Percentiles rank a stretch among this genome's conserved stretches.
These are phyloP conservation scores for Poecilia picta DNA, from an alignment of 2,797 vertebrate species.

Conservation along the genomic window DNA sequence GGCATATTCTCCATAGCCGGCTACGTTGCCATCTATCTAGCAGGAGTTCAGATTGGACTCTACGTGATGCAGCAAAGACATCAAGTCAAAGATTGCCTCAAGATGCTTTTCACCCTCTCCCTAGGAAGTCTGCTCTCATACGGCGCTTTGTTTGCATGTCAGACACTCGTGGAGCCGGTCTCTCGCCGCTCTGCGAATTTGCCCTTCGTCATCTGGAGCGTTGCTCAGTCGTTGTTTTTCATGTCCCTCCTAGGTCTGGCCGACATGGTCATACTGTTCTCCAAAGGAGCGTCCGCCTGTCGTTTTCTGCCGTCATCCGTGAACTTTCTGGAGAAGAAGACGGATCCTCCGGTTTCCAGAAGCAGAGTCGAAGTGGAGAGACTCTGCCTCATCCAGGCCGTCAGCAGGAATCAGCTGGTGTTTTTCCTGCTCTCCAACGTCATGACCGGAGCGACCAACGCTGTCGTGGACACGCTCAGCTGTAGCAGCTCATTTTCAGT, in stretches of 20 bases:
- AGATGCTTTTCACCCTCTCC: conserved; percentile 67
- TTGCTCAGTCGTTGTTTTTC: conserved; percentile 86
- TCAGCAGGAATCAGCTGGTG: conserved; percentile 91
- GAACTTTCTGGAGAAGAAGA: conserved; percentile 53
- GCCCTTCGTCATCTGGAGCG: conserved; percentile 89
- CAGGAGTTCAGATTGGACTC: conserved; percentile 89
- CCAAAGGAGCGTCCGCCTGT: conserved; percentile 81
- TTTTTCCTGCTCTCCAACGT: conserved; percentile 94
- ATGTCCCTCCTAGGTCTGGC: conserved; percentile 77
- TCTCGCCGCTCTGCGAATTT: conserved; percentile 93
- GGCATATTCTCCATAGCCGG: conserved; percentile 89
- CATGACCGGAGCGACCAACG: conserved; percentile 90
- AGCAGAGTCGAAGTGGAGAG: conserved; percentile 39
- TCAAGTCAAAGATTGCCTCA: conserved; percentile 83
- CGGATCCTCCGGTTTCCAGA: conserved; percentile 20
- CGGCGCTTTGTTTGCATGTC: conserved; percentile 70
- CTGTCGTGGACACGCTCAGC: conserved; percentile 86
- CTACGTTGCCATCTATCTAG: conserved; percentile 90
- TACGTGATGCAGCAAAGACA: conserved; percentile 82
- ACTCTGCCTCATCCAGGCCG: conserved; percentile 86
- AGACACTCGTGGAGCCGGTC: conserved; percentile 81
- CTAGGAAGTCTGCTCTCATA: conserved; percentile 73
- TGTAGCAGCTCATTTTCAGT: conserved; percentile 78
- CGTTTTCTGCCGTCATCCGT: conserved; percentile 84
- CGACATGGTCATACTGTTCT: conserved; percentile 85